Evolutionary conservation across 2,113 vertebrate species (phyloP).

Genomic region (Mesembrinibis cayennensis): DNA sequence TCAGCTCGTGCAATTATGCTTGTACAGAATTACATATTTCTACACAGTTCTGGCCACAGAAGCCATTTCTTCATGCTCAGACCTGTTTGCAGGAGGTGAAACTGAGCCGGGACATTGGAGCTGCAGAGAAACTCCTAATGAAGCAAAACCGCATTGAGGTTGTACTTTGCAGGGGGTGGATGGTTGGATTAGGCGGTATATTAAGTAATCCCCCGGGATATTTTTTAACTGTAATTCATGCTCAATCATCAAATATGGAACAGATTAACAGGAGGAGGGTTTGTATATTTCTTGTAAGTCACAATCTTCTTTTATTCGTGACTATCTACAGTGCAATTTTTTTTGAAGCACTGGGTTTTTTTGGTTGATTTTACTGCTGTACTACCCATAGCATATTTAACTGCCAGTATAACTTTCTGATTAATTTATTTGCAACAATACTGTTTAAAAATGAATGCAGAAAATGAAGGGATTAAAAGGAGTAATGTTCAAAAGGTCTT

Average conservation of each 20-base stretch:
- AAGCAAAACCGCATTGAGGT: constrained; percentile 30
- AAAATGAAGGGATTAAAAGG: not conserved
- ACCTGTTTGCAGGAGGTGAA: constrained; percentile 63
- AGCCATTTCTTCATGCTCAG: constrained; percentile 52
- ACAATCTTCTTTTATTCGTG: constrained; percentile 13
- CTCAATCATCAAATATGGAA: constrained; percentile 61
- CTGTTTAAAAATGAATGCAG: not conserved
- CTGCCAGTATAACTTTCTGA: not conserved
- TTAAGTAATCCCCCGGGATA: constrained; percentile 52
- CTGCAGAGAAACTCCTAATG: constrained; percentile 51
- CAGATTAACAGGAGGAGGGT: constrained; percentile 47
- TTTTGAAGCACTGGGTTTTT: not conserved
- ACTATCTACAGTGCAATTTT: not conserved
- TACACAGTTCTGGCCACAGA: constrained; percentile 40
- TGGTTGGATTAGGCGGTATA: constrained; percentile 27
- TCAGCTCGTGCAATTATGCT: constrained; percentile 3
- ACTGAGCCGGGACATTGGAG: constrained; percentile 23
- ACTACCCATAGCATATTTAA: not conserved
- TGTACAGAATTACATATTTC: constrained; percentile 45
- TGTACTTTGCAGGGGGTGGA: constrained; percentile 49
- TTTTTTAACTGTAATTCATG: constrained; percentile 44
- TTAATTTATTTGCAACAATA: not conserved
- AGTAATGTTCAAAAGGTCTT: not conserved
- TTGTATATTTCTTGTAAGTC: constrained; percentile 44
- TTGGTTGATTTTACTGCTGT: not conserved